Conservation (phyloP, 35 echinoderm and acorn worm genomes). For the Apostichopus californicus region DNA sequence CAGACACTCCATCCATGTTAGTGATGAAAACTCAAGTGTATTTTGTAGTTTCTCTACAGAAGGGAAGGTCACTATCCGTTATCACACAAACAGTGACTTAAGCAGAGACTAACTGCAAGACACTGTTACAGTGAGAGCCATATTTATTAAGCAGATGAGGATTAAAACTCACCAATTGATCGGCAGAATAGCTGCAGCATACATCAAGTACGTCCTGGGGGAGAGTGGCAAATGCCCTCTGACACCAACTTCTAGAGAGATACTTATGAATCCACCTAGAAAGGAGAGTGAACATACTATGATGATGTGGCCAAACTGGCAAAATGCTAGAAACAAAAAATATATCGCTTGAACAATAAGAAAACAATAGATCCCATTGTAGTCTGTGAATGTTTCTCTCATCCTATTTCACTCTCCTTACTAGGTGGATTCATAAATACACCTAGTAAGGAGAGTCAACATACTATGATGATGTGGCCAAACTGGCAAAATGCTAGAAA, state of each 20-base stretch:
- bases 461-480: background rate
- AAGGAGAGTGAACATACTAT: background rate
- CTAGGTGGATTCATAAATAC: too few species aligned
- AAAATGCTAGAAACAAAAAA: background rate
- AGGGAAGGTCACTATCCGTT: background rate
- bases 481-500: background rate
- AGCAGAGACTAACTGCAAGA: background rate
- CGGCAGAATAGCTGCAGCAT: conserved; percentile 12
- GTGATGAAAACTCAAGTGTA: too few species aligned
- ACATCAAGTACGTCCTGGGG: conserved; percentile 18
- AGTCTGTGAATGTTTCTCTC: too few species aligned
- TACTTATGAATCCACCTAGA: conserved; percentile 43
- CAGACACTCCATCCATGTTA: too few species aligned
- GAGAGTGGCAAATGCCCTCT: conserved; percentile 22
- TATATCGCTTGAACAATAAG: too few species aligned
- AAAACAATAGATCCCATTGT: too few species aligned
- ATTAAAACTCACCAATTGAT: conserved; percentile 20
- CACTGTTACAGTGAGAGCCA: too few species aligned
- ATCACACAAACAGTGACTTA: background rate
- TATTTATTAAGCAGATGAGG: background rate
- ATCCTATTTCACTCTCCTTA: too few species aligned
- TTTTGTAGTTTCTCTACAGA: background rate
- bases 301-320: background rate
- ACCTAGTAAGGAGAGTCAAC: too few species aligned
- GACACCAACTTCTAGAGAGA: conserved; percentile 22